A percentile compares a stretch with the other conserved stretches of the same genome.
Evolutionary conservation across 1,140 invertebrate species (phyloP).

Genomic region (Ectropis grisescens): DNA sequence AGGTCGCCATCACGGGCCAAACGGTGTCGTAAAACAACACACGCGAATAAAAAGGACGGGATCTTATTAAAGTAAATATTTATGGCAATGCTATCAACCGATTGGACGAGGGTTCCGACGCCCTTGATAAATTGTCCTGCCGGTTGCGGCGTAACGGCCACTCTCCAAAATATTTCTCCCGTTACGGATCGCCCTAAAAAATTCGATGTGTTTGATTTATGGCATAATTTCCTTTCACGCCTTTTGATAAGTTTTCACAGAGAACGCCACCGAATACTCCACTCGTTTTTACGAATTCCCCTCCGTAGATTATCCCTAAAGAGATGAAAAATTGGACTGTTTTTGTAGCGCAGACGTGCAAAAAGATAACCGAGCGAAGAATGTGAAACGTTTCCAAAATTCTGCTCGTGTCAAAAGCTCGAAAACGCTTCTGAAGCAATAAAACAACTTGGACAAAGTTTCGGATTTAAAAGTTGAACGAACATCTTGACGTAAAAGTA

Average conservation of each 20-base stretch:
- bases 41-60: constrained; percentile 60
- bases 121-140: constrained; percentile 55
- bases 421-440: constrained; percentile 19
- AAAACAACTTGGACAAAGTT: constrained; percentile 32
- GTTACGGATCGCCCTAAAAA: constrained; percentile 42
- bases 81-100: constrained; percentile 66
- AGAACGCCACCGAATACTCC: constrained; percentile 11
- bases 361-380: constrained; percentile 1
- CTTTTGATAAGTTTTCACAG: constrained; percentile 29
- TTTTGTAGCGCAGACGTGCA: too few relatives aligned
- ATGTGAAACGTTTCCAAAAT: constrained; percentile 12
- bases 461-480: constrained; percentile 50
- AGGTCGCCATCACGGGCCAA: constrained; percentile 38
- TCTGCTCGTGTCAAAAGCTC: constrained; percentile 17
- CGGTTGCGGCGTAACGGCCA: constrained; percentile 40
- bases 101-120: constrained; percentile 55
- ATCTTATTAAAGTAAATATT: constrained; percentile 71
- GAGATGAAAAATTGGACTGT: too few relatives aligned
- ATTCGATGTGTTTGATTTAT: constrained; percentile 47
- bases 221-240: constrained; percentile 37
- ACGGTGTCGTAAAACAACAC: constrained; percentile 58
- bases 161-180: constrained; percentile 44
- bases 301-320: too few relatives aligned
- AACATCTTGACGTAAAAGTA: constrained; percentile 46
- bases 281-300: constrained; percentile 13